Evolutionary conservation across 1,140 invertebrate genomes (phyloP), one percentile per base, ranked within the genome.

Genomic region (Drosophila burlai): DNA sequence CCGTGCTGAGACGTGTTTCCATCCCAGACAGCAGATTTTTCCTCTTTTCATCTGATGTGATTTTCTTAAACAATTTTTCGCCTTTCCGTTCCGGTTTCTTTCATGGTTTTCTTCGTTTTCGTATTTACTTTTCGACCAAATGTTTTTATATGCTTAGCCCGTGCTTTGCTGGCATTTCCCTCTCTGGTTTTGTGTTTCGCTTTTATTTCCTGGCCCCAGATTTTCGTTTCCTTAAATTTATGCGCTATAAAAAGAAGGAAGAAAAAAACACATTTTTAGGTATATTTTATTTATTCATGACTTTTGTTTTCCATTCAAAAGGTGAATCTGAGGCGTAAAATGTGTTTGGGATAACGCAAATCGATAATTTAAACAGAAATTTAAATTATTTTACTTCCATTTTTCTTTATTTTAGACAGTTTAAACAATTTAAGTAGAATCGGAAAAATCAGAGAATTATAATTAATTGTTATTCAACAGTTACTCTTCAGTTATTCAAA

Each of bases 21-120:
- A 74, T 87, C 66, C 62, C 84, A 76, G 61, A 55, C 81, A 90
- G 85, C 85, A 90, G 85, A 90, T 90, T 90, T 89, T 90, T 83
- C 66, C 81, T 63, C 64, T 64, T 78, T 73, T 73, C 69, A 60
- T 72, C 55, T 76, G 85, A 89, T 82, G 78, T 89, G 85, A 89
- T 89, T 89, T 89, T 63, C 65, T 67, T 78, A 43, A 78, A 75
- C 76, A 71, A 73, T 78, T 87, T 73, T 57, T 65, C 42, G 26
- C 15, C 52, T 63, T 72, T 61, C 18, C 40, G 34, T 40, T 59
- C 64, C 24, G 16, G 57, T 58, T 65, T 57, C 29, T 24, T 66
- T 55, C 16, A 47, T 62, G 21, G 63, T 63, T 59, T 74, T 63
- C 24, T 57, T 65, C 26, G 63, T 63, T 55, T 68, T 60, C 67